Base-by-base conservation (phyloP, 2,888 invertebrate species). In the Pterostichus niger region DNA sequence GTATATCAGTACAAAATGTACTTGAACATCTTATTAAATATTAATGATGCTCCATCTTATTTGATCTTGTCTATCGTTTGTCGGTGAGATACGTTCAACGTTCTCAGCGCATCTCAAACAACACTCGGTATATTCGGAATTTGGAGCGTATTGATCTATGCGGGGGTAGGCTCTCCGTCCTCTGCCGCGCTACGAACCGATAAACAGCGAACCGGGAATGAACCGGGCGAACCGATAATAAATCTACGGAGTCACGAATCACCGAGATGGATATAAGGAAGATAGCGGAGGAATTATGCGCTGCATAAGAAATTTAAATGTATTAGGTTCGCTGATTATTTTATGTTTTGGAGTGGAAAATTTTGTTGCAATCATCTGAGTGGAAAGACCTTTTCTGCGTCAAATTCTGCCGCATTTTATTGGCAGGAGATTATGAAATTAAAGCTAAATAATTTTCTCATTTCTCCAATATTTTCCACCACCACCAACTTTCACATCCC, bases 161-260 rank as follows among this genome's bases (percentile, higher is more conserved):
- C 24, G 64, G 79, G 64, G 49, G 40, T 40, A 40, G 56, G 77
- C 40, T 40, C 40, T 40, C 3, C 40, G 54, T 54, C 24, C 78
- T 11, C 33, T n/a, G 10, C 33, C 31, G 64, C 35, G 10, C 33
- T 33, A n/a, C 33, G 75, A 75, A 76, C 82, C 82, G 82, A 82
- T 82, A 82, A 82, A 82, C 82, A 82, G 82, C 75, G 76, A 82
- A 82, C 82, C 82, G 75, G 76, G 82, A 81, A 81, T 82, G 76
- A 82, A 82, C 61, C 82, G 75, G 82, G 75, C 46, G 46, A 82
- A 75, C 76, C 82, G 82, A 76, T 76, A 75, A 82, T 81, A 81
- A 81, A 81, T 81, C 81, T 73, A 33, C 81, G 13, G 31, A 52
- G 49, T 52, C 49, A 52, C 75, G 75, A 49, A 49, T 56, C 56